A percentile compares a stretch with the other conserved stretches of the same genome.
Conservation (phyloP, 1,140 invertebrate genomes). For the Pantala flavescens region DNA sequence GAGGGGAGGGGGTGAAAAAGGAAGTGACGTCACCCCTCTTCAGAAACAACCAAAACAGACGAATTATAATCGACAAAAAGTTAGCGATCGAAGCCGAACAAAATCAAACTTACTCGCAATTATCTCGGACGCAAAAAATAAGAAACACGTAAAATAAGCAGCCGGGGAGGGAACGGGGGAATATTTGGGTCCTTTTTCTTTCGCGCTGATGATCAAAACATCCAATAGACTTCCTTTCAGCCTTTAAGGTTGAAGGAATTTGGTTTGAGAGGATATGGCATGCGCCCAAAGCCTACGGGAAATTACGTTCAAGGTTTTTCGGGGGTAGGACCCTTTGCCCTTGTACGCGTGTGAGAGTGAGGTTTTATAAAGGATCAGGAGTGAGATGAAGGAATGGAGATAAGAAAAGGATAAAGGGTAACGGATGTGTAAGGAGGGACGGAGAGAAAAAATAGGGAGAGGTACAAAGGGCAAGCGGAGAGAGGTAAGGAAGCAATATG, state of each 20-base stretch:
- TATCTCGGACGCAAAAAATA: too few species aligned
- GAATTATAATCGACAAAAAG: too few species aligned
- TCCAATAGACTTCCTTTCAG: not conserved
- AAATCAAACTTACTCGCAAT: too few species aligned
- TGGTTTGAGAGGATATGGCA: not conserved
- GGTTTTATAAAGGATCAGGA: not conserved
- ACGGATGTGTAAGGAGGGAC: not conserved
- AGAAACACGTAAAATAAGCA: too few species aligned
- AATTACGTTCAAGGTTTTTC: not conserved
- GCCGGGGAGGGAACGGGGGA: too few species aligned
- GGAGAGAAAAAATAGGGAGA: not conserved
- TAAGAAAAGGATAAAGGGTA: not conserved
- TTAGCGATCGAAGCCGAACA: too few species aligned
- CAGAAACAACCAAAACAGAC: too few species aligned
- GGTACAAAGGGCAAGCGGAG: not conserved
- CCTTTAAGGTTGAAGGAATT: not conserved
- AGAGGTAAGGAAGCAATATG: not conserved
- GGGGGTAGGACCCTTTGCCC: not conserved
- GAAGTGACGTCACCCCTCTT: not conserved
- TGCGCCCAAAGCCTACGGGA: conserved; percentile 5
- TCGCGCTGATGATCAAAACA: too few species aligned
- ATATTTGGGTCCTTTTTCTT: too few species aligned
- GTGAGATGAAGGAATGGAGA: not conserved
- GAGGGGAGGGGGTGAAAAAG: not conserved
- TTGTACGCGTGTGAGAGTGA: not conserved